These are phyloP conservation scores for Cephonodes hylas DNA, from an alignment of 2,888 invertebrate genomes.

Conservation along the genomic window DNA sequence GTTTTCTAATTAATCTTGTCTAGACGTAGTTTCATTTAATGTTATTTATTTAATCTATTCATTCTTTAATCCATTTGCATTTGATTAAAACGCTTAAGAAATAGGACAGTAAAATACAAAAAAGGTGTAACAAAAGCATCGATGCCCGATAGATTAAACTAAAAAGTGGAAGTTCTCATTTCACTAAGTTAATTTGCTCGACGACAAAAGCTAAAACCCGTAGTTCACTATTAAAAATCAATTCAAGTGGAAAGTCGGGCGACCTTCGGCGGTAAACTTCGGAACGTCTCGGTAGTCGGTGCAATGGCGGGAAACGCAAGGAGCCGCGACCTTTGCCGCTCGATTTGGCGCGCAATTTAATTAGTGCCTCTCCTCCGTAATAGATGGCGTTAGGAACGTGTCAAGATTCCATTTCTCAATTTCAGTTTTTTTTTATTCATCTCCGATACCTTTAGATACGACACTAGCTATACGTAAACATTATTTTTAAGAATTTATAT, in stretches of 20 bases:
- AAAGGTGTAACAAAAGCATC: conserved; percentile 1
- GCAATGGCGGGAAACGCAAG: conserved; percentile 73
- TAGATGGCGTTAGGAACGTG: conserved; percentile 60
- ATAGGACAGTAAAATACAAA: conserved; percentile 17
- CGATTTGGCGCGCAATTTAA: conserved; percentile 80
- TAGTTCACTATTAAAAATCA: conserved; percentile 78
- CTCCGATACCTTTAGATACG: too few relatives aligned
- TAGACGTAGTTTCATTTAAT: too few relatives aligned
- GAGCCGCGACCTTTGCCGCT: conserved; percentile 73
- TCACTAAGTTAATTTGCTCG: conserved; percentile 68
- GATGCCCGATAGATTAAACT: conserved; percentile 28
- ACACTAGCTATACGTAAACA: too few relatives aligned
- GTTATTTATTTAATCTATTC: background rate
- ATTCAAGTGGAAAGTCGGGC: conserved; percentile 69
- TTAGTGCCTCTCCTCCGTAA: conserved; percentile 70
- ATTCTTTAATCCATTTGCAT: background rate
- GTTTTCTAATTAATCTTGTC: too few relatives aligned
- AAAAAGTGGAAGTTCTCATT: conserved; percentile 53
- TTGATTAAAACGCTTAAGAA: background rate
- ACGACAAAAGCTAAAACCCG: conserved; percentile 68
- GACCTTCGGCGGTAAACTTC: conserved; percentile 61
- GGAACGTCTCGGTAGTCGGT: conserved; percentile 70
- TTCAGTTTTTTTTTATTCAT: background rate
- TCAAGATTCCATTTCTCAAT: conserved; percentile 2
- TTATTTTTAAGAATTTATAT: too few relatives aligned